Percentiles rank a stretch among this genome's conserved stretches.
phyloP scores from a whole-genome alignment of 2,113 vertebrate species.

The Lophius piscatorius region DNA sequence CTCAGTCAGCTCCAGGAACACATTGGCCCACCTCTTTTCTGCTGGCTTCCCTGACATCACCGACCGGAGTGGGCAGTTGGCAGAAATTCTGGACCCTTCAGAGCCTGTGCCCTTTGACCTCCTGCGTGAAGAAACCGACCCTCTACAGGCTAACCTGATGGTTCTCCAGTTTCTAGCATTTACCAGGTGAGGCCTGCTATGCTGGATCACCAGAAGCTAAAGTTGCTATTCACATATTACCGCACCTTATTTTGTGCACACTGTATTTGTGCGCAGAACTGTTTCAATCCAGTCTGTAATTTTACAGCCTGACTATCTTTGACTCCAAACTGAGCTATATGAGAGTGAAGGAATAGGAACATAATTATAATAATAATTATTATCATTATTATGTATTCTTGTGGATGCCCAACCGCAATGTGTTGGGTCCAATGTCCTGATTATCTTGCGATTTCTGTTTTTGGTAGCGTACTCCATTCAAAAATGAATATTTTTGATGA shows the following conservation, averaged over 20 bases:
- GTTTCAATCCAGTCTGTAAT: not conserved
- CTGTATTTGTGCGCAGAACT: constrained; percentile 2
- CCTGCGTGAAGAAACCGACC: constrained; percentile 84
- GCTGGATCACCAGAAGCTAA: not conserved
- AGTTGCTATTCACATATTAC: not conserved
- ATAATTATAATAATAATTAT: not conserved
- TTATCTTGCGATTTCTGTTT: constrained; percentile 3
- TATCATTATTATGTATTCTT: constrained; percentile 19
- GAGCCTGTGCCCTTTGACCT: constrained; percentile 78
- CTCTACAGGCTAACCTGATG: constrained; percentile 86
- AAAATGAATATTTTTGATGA: too few relatives aligned
- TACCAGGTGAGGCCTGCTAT: constrained; percentile 81
- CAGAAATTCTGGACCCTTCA: constrained; percentile 78
- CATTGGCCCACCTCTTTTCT: constrained; percentile 81
- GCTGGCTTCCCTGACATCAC: constrained; percentile 86
- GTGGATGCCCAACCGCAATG: constrained; percentile 14
- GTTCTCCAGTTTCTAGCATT: constrained; percentile 92
- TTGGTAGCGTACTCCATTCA: constrained; percentile 13
- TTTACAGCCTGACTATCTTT: constrained; percentile 13
- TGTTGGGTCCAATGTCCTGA: too few relatives aligned
- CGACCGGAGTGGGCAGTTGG: constrained; percentile 79
- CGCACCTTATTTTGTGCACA: not conserved
- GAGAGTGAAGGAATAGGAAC: not conserved
- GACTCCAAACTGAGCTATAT: constrained; percentile 10
- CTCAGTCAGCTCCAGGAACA: constrained; percentile 80